phyloP scores from a whole-genome alignment of 2,888 invertebrate species.

The Eremobia ochroleuca region DNA sequence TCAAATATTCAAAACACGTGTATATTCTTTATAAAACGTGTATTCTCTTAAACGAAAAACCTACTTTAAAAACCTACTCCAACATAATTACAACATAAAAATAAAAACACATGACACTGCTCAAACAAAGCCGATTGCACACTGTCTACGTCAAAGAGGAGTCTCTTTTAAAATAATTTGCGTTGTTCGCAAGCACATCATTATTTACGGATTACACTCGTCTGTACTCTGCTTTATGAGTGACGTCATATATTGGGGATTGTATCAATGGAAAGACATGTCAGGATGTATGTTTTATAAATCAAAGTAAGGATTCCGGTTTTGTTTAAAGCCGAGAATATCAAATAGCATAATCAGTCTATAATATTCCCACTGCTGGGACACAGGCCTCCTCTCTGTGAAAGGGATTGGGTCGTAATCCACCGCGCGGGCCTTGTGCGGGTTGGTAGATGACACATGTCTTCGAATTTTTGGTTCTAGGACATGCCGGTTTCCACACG shows the following conservation, averaged over 20 bases:
- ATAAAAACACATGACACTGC: background rate
- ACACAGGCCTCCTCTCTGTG: too few relatives aligned
- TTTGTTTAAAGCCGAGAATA: background rate
- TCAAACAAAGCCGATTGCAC: conserved; percentile 49
- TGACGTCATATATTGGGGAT: conserved; percentile 54
- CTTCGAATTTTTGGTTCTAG: too few relatives aligned
- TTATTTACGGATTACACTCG: conserved; percentile 69
- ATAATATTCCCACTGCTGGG: too few relatives aligned
- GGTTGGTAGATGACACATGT: too few relatives aligned
- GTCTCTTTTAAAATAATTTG: conserved; percentile 62
- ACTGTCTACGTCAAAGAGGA: conserved; percentile 17
- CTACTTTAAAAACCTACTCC: background rate
- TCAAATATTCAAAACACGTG: background rate
- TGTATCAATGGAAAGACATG: conserved; percentile 42
- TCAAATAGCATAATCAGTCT: too few relatives aligned
- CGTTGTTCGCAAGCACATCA: conserved; percentile 64
- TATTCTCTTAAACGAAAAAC: background rate
- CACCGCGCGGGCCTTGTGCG: too few relatives aligned
- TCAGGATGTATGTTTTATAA: conserved; percentile 34
- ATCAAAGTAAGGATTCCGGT: conserved; percentile 2
- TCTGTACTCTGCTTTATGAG: conserved; percentile 54
- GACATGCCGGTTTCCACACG: too few relatives aligned
- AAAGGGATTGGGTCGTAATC: too few relatives aligned
- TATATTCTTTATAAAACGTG: background rate
- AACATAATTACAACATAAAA: conserved; percentile 22